Evolutionary conservation across 2,797 vertebrate genomes (phyloP), one percentile per base, ranked within the genome.

Genomic region (Sebastes baramenuke): DNA sequence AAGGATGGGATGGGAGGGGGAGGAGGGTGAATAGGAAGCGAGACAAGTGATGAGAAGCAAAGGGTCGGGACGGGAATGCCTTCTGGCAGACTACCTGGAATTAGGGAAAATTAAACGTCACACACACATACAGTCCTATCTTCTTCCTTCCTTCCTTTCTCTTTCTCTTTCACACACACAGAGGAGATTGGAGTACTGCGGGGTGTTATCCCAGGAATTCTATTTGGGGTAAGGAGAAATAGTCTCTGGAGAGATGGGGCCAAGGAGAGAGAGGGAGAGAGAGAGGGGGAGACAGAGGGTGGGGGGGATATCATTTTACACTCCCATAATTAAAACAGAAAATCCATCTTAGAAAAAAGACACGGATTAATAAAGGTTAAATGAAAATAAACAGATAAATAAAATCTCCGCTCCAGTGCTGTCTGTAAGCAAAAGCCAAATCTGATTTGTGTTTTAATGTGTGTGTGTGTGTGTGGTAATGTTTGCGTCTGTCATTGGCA

Each of bases 91-190:
- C 94, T 90, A 93, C 93, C 91, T 95, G 90, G 93, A 95, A 95
- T 96, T 95, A 96, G 79, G 84, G 93, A 93, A 96, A 96, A 96
- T 96, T 92, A 96, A 95, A 95, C 83, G 91, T 95, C 95, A 93
- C 91, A 92, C 92, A 90, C 81, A 87, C 76, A 90, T 68, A 71
- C 82, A 82, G 73, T 74, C 72, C 90, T 79, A 87, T 91, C 91
- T 79, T 66, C 76, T 72, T 88, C 65, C 49, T 70, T 72, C 55
- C 69, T 77, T 79, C 60, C 87, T 83, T 82, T 85, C 80, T 84
- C 68, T 79, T 84, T 75, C 77, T 77, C 82, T 82, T 77, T 80
- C 77, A 67, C 75, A 82, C 70, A 78, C 69, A 82, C 59, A 77
- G 67, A 83, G 75, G 67, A 77, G 83, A 81, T 56, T 72, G 83